These are phyloP conservation scores for Odontophorus gujanensis DNA, from an alignment of 2,113 vertebrate species.

Conservation along the genomic window DNA sequence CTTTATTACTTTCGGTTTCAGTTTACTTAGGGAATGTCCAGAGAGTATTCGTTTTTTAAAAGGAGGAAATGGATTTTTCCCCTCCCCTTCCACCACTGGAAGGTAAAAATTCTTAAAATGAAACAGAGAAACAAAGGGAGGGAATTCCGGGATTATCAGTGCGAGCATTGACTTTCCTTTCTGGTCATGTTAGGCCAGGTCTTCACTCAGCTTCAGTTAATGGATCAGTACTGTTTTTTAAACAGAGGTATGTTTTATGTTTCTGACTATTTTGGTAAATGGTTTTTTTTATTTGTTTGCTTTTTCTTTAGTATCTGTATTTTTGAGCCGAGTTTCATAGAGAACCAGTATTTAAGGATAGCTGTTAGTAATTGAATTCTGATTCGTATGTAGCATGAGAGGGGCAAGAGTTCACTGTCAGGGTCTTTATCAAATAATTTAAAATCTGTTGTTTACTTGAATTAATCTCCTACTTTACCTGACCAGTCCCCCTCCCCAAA, in stretches of 20 bases:
- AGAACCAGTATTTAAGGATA: not conserved
- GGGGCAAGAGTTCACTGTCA: not conserved
- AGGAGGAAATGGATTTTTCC: not conserved
- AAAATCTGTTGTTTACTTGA: not conserved
- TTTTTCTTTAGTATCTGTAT: not conserved
- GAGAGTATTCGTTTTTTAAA: not conserved
- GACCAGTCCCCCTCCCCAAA: not conserved
- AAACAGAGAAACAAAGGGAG: not conserved
- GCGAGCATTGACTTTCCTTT: not conserved
- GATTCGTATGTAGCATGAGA: not conserved
- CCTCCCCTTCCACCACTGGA: not conserved
- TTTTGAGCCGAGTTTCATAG: not conserved
- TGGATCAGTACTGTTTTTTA: slow-evolving; percentile 41
- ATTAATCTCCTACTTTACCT: not conserved
- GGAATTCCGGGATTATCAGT: not conserved
- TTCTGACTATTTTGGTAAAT: not conserved
- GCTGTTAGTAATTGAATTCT: not conserved
- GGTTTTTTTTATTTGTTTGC: too few relatives aligned
- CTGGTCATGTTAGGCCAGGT: not conserved
- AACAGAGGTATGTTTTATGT: not conserved
- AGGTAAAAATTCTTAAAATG: not conserved
- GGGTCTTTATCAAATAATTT: not conserved
- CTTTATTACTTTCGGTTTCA: not conserved
- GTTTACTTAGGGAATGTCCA: not conserved
- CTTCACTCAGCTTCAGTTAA: not conserved